Evolutionary conservation across 2,113 vertebrate genomes (phyloP), one percentile per base, ranked within the genome.

Genomic region (Megalops atlanticus): DNA sequence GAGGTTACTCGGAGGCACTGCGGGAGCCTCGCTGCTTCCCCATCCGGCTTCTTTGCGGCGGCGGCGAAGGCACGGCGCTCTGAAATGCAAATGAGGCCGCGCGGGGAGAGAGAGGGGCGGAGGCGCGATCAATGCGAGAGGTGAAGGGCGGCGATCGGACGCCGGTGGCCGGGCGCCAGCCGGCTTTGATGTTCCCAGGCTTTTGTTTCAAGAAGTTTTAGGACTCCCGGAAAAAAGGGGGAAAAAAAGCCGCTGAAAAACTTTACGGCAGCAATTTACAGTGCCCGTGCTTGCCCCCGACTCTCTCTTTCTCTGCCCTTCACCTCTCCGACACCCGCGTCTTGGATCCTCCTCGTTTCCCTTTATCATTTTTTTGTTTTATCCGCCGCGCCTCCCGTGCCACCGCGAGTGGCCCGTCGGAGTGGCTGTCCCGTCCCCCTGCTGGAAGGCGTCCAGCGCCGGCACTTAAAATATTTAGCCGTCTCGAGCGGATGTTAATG

Each of bases 401-500:
- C 58, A 78, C 36, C 35, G 49, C 12, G 75, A 82, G 41, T 49
- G 12, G 82, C 2, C 12, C 47, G 83, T 82, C 31, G n/a, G 14
- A 2, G n/a, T n/a, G 40, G 75, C 88, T 88, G 86, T 92, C 92
- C 86, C 91, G 93, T 94, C 94, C 88, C 91, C 91, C 87, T 94
- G 93, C n/a, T n/a, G 94, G 58, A 93, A 94, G 90, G 88, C 92
- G 94, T 92, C 93, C 94, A 94, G 93, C 83, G 81, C 84, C 45
- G 84, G 85, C 95, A 94, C 95, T 96, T 96, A 94, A 96, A 97
- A 97, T 97, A 96, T 98, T 96, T 96, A 96, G 95, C 93, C 94
- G 95, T 97, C 96, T 98, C 92, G 95, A 81, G 49, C 91, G 90
- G 94, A 98, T 96, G 96, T 96, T 97, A 97, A 98, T 97, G 95